These are phyloP conservation scores for Pasiphila rectangulata DNA, from an alignment of 2,888 invertebrate genomes.

Conservation along the genomic window DNA sequence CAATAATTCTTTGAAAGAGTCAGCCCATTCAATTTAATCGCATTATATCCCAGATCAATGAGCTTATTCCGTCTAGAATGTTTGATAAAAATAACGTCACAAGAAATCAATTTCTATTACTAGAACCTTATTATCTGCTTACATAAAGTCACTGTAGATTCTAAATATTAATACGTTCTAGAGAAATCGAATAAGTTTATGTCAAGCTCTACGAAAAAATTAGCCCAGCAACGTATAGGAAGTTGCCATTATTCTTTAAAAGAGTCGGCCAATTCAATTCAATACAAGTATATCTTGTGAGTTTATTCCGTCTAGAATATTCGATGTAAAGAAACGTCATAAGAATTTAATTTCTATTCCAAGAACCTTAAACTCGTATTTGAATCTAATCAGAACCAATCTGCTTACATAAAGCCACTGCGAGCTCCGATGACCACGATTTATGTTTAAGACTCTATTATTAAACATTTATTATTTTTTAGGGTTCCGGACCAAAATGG, in stretches of 20 bases:
- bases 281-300: conserved; percentile 44
- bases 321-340: conserved; percentile 37
- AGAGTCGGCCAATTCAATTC: conserved; percentile 38
- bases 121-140: conserved; percentile 7
- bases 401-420: conserved; percentile 4
- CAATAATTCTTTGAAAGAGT: background rate
- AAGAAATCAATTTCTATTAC: conserved; percentile 9
- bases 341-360: conserved; percentile 10
- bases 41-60: conserved; percentile 52
- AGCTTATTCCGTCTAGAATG: conserved; percentile 57
- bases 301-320: conserved; percentile 59
- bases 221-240: no score
- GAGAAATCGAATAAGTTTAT: no score
- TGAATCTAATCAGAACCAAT: background rate
- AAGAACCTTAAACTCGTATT: conserved; percentile 5
- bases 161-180: no score
- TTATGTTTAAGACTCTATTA: no score
- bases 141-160: conserved; percentile 3
- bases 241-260: background rate
- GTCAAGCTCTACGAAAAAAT: no score
- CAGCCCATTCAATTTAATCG: conserved; percentile 38
- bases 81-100: conserved; percentile 39
- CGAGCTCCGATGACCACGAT: no score
- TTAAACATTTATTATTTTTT: no score
- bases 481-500: no score